A percentile compares a stretch with the other conserved stretches of the same genome.
Evolutionary conservation across 2,888 invertebrate species (phyloP).

Genomic region (Sinohyriopsis cumingii): DNA sequence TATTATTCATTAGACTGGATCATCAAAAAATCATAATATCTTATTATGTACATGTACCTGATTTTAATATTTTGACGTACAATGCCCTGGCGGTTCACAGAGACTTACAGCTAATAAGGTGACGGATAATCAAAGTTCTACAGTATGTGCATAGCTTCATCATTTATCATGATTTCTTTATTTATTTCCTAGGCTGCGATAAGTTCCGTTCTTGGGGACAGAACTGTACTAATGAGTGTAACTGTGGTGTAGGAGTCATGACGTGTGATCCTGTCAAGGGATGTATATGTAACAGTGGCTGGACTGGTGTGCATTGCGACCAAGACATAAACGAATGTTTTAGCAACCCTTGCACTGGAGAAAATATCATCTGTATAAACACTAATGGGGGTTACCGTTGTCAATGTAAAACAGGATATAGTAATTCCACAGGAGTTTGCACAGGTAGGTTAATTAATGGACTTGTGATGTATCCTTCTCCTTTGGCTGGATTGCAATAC

Average conservation of each 20-base stretch:
- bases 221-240: slow-evolving; percentile 34
- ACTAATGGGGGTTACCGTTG: slow-evolving; percentile 35
- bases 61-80: too few relatives aligned
- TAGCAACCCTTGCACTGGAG: slow-evolving; percentile 21
- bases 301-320: slow-evolving; percentile 28
- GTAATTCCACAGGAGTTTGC: slow-evolving; percentile 12
- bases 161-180: background rate
- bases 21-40: too few relatives aligned
- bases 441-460: slow-evolving; percentile 7
- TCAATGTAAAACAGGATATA: slow-evolving; percentile 35
- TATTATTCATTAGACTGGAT: too few relatives aligned
- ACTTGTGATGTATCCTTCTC: too few relatives aligned
- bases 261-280: slow-evolving; percentile 30
- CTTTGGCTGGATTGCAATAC: too few relatives aligned
- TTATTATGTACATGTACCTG: too few relatives aligned
- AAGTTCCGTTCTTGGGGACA: slow-evolving; percentile 20
- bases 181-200: slow-evolving; percentile 31
- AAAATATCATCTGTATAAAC: slow-evolving; percentile 30
- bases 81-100: too few relatives aligned
- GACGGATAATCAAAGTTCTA: too few relatives aligned
- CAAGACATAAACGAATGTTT: slow-evolving; percentile 16
- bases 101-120: too few relatives aligned
- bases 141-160: too few relatives aligned
- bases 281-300: slow-evolving; percentile 38
- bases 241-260: slow-evolving; percentile 32